phyloP scores from a whole-genome alignment of 2,797 vertebrate genomes.

The Anniella stebbinsi region DNA sequence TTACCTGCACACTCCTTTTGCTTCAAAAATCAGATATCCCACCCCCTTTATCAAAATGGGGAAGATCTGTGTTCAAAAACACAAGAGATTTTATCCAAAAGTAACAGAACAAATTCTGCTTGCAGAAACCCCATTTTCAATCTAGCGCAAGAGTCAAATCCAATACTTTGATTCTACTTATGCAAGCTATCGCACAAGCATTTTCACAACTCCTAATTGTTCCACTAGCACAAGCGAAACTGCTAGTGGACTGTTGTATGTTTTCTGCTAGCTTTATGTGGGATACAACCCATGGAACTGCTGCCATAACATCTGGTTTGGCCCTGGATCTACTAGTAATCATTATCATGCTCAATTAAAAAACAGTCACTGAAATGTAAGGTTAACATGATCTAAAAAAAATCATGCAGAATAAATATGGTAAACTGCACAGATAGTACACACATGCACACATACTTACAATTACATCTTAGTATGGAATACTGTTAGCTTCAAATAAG shows the following conservation, averaged over 20 bases:
- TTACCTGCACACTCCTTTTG: neutral
- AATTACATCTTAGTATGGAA: constrained; percentile 56
- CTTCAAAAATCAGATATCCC: neutral
- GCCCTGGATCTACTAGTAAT: constrained; percentile 35
- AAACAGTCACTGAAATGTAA: constrained; percentile 64
- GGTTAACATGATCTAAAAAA: constrained; percentile 61
- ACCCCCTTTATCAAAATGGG: neutral
- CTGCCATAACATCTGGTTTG: neutral
- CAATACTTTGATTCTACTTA: neutral
- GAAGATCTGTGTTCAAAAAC: neutral
- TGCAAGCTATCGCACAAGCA: neutral
- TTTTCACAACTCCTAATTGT: neutral
- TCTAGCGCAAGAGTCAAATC: neutral
- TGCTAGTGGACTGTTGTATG: neutral
- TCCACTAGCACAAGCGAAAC: neutral
- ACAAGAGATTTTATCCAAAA: neutral
- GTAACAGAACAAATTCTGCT: neutral
- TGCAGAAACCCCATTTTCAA: neutral
- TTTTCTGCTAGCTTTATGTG: neutral
- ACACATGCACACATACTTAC: constrained; percentile 71
- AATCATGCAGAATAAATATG: constrained; percentile 76
- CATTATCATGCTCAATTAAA: constrained; percentile 65
- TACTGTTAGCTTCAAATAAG: constrained; percentile 69
- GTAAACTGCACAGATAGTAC: constrained; percentile 56
- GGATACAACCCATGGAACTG: neutral